Evolutionary conservation across 1,140 invertebrate genomes (phyloP), one percentile per base, ranked within the genome.

Genomic region (Paralvinella palmiformis): DNA sequence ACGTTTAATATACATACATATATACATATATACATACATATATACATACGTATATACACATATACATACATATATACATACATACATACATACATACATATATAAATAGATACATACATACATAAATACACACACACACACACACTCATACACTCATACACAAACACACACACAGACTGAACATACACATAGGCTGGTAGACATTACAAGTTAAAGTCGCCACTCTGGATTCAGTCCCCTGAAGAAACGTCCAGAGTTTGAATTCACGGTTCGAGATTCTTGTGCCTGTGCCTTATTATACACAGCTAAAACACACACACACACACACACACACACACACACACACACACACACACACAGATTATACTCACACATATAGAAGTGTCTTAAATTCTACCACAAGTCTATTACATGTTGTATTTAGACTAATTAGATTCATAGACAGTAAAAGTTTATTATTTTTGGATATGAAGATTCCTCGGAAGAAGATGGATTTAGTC

Each of bases 121-220:
- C 53, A 56, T 29, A 31, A 20, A 56, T 29, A 24, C 53, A 29
- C 53, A 24, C 53, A 56, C 53, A 29, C 53, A 56, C 53, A 56
- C 53, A 29, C 53, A 56, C 53, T 24, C 22, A 29, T 29, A 56
- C 53, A 56, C 53, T 6, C 22, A 56, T 29, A 56, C 22, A n/a
- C 53, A 56, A 20, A 33, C 53, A 29, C 53, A 33, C 53, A 56
- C 53, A 29, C 53, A 56, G 20, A 17, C 53, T n/a, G n/a, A n/a
- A n/a, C n/a, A n/a, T n/a, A n/a, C n/a, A n/a, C n/a, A n/a, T n/a
- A n/a, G n/a, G n/a, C n/a, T n/a, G n/a, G n/a, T n/a, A n/a, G n/a
- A n/a, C n/a, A n/a, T n/a, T n/a, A n/a, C n/a, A n/a, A n/a, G n/a
- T n/a, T n/a, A n/a, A n/a, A 50, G 6, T n/a, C 45, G 27, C 6